Base-by-base conservation (phyloP, 2,113 vertebrate genomes). In the Nanorana parkeri region DNA sequence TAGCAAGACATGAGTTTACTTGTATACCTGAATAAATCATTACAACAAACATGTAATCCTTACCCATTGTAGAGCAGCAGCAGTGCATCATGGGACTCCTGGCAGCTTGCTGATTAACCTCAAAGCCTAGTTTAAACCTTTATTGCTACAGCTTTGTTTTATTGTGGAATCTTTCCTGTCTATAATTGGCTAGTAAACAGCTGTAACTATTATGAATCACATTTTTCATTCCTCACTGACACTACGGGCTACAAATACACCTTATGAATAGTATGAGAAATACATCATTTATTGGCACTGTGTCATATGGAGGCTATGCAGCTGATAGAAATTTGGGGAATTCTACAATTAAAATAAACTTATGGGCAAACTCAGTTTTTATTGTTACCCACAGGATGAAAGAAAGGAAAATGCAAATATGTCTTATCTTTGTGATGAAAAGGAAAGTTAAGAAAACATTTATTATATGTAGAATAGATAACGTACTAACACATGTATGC, bases 11-110 rank as follows among this genome's bases (percentile, higher is more conserved):
- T 26, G 52, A 23, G 63, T 78, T 78, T 78, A 67, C 77, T 56
- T 78, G 77, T 68, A 78, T 32, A 41, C 28, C 52, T 68, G 65
- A 78, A 78, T 78, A 78, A 77, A 78, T 67, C 64, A 78, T 77
- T 63, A 65, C 74, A 28, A 64, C 65, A 78, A 67, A 56, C 77
- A 58, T 68, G 26, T 68, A 78, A 78, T 52, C 47, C 77, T 24
- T 68, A 54, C 64, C 26, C 51, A 78, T 68, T 78, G 64, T 58
- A 4, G 41, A n/a, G 63, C 65, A 78, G 63, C 65, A 78, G 64
- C 77, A 65, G 24, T 64, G 74, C 64, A 68, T 56, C 3, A 17
- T 78, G 65, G 64, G 52, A n/a, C 52, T 68, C n/a, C 63, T 78
- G 77, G 64, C 77, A 78, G 74, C 26, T 23, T 3, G 16, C n/a